Evolutionary conservation across 2,113 vertebrate species (phyloP), one percentile per base, ranked within the genome.

Genomic region (Gallinago undulata): DNA sequence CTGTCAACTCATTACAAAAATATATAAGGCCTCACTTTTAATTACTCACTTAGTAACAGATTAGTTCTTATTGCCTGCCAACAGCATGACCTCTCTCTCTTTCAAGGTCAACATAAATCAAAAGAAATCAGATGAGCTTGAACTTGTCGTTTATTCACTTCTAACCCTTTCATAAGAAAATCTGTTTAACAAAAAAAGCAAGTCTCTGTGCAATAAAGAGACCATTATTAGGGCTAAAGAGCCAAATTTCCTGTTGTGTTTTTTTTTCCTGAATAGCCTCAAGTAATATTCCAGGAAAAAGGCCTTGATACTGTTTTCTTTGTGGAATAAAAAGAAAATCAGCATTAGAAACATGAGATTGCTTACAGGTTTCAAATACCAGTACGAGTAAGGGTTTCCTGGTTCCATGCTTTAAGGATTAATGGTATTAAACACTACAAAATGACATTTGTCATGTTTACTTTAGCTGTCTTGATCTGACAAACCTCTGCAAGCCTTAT

Each of bases 21-120:
- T 98, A 98, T 97, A 98, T 98, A 98, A 98, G 95, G 95, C 92
- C 98, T 99, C 98, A 98, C 98, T 98, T 98, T 97, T 98, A 99
- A 99, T 99, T 98, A 99, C 97, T 98, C 97, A 93, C 64, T 96
- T 96, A 97, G 97, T 97, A 97, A 98, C 96, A 96, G 98, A 98
- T 98, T 98, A 96, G 97, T 97, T 97, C 97, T 97, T 89, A 91
- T 96, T 95, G 89, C 95, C 97, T 97, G 98, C 98, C 98, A 98
- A 97, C 97, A 90, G 92, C 67, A 47, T 90, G 97, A 97, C 97
- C 96, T 95, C 94, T 93, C 82, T 94, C 92, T 90, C 22, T 48
- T 48, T 96, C 93, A 96, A 95, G 98, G 98, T 98, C 98, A 96
- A 56, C 84, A 89, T 84, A 97, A 97, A 96, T 96, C 97, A 97